These are phyloP conservation scores for Phainopepla nitens DNA, from an alignment of 2,113 vertebrate genomes.

Conservation along the genomic window DNA sequence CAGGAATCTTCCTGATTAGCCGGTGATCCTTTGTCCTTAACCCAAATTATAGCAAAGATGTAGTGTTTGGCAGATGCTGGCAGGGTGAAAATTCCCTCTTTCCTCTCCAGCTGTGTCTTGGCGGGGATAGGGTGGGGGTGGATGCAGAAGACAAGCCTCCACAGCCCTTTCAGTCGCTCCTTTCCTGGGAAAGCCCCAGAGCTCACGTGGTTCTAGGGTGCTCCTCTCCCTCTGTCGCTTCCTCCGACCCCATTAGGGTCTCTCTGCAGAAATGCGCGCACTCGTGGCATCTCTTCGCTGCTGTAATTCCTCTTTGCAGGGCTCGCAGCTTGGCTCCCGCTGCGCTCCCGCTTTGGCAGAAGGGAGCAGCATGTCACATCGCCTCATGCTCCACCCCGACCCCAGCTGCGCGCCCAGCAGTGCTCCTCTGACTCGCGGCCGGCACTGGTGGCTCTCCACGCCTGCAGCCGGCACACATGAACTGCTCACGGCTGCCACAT, in stretches of 20 bases:
- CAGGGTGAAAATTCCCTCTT: background rate
- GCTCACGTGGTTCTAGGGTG: background rate
- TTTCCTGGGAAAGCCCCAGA: background rate
- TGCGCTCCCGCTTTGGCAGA: background rate
- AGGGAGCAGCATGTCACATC: background rate
- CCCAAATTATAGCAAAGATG: background rate
- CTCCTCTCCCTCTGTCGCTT: background rate
- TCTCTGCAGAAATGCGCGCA: background rate
- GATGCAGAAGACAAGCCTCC: background rate
- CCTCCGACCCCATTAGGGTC: background rate
- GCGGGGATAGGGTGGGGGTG: background rate
- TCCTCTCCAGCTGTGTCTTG: background rate
- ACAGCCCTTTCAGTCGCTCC: background rate
- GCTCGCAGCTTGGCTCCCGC: background rate
- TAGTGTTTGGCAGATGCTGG: background rate
- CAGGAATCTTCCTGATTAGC: background rate
- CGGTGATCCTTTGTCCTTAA: background rate
- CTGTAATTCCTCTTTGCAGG: background rate
- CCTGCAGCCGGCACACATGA: background rate
- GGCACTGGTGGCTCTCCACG: background rate
- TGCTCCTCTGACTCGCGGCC: background rate
- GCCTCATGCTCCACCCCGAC: background rate
- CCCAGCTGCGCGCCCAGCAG: background rate
- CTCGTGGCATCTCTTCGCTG: background rate
- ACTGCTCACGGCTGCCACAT: background rate